Percentiles rank a stretch among this genome's conserved stretches.
Evolutionary conservation across 1,140 invertebrate genomes (phyloP).

Genomic region (Drosophila setifemur): DNA sequence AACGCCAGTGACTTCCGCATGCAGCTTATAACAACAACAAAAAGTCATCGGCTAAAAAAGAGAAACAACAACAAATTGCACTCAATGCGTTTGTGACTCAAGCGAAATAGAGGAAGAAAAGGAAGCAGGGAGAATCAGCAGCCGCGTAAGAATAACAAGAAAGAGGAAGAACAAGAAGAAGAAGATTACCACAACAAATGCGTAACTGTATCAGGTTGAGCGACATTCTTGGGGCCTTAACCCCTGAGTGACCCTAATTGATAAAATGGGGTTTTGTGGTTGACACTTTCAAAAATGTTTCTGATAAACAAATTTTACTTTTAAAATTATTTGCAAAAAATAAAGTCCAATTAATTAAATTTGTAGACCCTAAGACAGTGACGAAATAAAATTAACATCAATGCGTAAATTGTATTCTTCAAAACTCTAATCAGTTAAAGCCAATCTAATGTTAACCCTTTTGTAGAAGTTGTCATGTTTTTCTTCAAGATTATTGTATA

Average conservation of each 20-base stretch:
- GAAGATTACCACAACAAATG: constrained; percentile 30
- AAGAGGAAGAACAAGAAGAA: not conserved
- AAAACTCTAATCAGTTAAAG: not conserved
- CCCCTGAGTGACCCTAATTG: constrained; percentile 18
- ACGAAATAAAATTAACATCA: too few relatives aligned
- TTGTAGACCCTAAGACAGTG: too few relatives aligned
- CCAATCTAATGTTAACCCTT: not conserved
- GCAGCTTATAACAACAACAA: constrained; percentile 52
- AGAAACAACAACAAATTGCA: constrained; percentile 6
- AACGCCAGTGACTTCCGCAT: constrained; percentile 63
- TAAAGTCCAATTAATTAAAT: too few relatives aligned
- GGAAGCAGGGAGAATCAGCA: constrained; percentile 11
- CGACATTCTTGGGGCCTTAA: constrained; percentile 22
- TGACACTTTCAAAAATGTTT: not conserved
- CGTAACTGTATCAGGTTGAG: constrained; percentile 5
- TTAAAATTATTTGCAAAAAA: too few relatives aligned
- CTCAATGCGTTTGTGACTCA: constrained; percentile 36
- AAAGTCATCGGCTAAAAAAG: constrained; percentile 14
- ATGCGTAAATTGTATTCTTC: too few relatives aligned
- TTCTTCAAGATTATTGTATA: not conserved
- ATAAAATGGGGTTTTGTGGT: constrained; percentile 2
- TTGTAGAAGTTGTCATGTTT: constrained; percentile 6
- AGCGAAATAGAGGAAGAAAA: constrained; percentile 23
- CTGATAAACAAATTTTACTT: too few relatives aligned
- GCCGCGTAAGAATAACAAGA: constrained; percentile 9